Conservation (phyloP, 2,797 vertebrate genomes). For the Pygocentrus nattereri region DNA sequence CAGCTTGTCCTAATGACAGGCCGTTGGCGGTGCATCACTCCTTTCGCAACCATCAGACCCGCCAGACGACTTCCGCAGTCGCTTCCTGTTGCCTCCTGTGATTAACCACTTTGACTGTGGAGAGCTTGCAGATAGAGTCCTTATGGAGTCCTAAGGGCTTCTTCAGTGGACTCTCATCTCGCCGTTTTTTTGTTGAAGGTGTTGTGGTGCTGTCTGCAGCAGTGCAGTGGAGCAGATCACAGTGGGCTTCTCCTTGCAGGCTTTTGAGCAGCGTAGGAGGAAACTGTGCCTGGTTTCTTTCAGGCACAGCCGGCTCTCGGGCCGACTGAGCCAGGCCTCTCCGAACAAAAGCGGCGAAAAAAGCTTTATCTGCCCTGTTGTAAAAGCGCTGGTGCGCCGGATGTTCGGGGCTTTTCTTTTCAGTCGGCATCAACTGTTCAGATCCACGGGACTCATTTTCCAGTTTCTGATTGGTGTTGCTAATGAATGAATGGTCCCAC, state of each 20-base stretch:
- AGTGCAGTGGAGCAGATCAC: neutral
- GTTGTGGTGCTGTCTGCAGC: neutral
- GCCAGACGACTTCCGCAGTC: constrained; percentile 2
- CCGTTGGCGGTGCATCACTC: constrained; percentile 32
- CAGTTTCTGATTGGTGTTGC: neutral
- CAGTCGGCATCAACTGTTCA: neutral
- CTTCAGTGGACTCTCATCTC: neutral
- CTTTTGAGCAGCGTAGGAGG: constrained; percentile 19
- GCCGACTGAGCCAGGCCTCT: neutral
- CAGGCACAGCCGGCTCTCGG: neutral
- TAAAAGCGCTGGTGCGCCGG: neutral
- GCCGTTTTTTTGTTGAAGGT: neutral
- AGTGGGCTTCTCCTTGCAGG: constrained; percentile 5
- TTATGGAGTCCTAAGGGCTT: neutral
- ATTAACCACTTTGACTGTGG: constrained; percentile 20
- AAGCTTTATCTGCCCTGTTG: neutral
- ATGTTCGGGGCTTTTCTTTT: neutral
- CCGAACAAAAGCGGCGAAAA: neutral
- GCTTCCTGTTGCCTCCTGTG: neutral
- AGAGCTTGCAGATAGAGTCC: constrained; percentile 20
- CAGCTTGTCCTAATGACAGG: constrained; percentile 19
- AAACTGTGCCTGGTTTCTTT: no score
- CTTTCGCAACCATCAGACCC: constrained; percentile 11
- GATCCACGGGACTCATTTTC: neutral
- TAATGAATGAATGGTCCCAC: no score